phyloP scores from a whole-genome alignment of 2,888 invertebrate species.

The Lymantria dispar region DNA sequence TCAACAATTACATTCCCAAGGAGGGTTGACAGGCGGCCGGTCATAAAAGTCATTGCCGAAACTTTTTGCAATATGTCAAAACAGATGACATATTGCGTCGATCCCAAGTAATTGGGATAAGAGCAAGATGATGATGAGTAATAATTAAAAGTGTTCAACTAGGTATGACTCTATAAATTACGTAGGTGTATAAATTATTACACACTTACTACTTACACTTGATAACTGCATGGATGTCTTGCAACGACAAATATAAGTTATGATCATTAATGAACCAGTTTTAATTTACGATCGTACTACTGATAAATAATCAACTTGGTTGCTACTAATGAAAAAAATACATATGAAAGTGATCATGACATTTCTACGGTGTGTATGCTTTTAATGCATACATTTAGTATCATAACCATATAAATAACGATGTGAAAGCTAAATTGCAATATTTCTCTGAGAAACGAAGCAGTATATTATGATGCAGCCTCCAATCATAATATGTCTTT shows the following conservation, averaged over 20 bases:
- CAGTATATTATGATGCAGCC: conserved; percentile 14
- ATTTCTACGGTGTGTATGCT: conserved; percentile 39
- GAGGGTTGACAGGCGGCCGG: no score
- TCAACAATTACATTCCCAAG: no score
- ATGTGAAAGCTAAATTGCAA: conserved; percentile 35
- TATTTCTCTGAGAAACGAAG: conserved; percentile 29
- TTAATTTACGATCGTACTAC: conserved; percentile 65
- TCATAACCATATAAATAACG: conserved; percentile 32
- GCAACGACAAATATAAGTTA: conserved; percentile 65
- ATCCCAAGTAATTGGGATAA: no score
- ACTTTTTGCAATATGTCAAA: no score
- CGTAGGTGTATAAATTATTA: not conserved
- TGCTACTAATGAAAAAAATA: conserved; percentile 47
- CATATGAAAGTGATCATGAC: conserved; percentile 47
- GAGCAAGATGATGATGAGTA: no score
- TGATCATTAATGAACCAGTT: conserved; percentile 73
- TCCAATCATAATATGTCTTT: conserved; percentile 10
- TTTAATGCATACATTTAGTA: conserved; percentile 40
- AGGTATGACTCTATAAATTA: no score
- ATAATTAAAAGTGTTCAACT: no score
- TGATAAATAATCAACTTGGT: conserved; percentile 60
- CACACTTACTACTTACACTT: conserved; percentile 31
- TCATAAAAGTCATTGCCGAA: no score
- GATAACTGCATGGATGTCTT: conserved; percentile 56
- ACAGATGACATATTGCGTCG: no score